Evolutionary conservation across 1,140 invertebrate genomes (phyloP).

Genomic region (Atopsyche davidsoni): DNA sequence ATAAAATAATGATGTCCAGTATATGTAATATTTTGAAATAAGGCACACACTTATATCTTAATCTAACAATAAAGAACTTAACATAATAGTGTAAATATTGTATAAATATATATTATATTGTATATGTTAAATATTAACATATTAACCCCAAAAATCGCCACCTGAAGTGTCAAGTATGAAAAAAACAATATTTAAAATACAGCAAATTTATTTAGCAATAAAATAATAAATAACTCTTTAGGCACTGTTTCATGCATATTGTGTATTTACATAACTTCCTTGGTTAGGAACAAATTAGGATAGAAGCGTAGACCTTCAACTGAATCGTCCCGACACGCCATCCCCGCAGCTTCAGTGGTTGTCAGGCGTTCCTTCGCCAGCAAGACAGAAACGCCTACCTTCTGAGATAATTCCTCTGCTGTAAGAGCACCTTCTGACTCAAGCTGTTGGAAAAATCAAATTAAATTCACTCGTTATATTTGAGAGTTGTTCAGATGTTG

Average conservation of each 20-base stretch:
- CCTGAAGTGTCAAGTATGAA: too few relatives aligned
- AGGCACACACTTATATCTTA: too few relatives aligned
- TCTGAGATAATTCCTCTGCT: constrained; percentile 78
- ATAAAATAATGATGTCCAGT: too few relatives aligned
- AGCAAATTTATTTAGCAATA: background rate
- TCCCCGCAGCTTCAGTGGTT: constrained; percentile 74
- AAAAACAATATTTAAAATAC: background rate
- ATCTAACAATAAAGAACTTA: too few relatives aligned
- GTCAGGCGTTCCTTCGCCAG: constrained; percentile 82
- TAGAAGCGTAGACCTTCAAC: constrained; percentile 91
- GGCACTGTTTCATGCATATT: background rate
- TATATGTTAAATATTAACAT: too few relatives aligned
- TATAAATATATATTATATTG: too few relatives aligned
- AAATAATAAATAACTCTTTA: constrained; percentile 2
- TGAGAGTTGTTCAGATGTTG: too few relatives aligned
- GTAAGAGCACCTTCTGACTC: constrained; percentile 67
- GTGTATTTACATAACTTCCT: constrained; percentile 6
- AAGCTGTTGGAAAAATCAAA: too few relatives aligned
- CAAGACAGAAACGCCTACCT: constrained; percentile 77
- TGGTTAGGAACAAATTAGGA: constrained; percentile 68
- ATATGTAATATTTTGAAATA: too few relatives aligned
- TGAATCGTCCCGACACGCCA: constrained; percentile 88
- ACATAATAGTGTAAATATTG: too few relatives aligned
- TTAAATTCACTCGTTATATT: too few relatives aligned
- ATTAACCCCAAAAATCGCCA: too few relatives aligned